Conservation (phyloP, 2,113 vertebrate genomes). For the Phylloscopus trochiloides region DNA sequence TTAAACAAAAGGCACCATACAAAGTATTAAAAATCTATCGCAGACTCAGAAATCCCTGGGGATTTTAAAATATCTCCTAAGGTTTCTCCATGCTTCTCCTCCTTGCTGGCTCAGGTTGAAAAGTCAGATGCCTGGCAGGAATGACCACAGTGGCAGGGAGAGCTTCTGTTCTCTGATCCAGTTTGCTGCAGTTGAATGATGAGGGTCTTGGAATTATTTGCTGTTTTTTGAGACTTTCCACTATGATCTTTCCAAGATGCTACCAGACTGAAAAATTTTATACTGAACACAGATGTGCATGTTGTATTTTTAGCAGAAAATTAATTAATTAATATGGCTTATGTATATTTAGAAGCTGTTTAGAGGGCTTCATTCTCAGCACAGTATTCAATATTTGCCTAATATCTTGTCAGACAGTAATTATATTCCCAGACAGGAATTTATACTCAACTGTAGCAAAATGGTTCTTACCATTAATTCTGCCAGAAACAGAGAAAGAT, state of each 20-base stretch:
- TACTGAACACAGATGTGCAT: not conserved
- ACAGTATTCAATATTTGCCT: slow-evolving; percentile 52
- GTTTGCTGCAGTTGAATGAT: not conserved
- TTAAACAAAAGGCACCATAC: not conserved
- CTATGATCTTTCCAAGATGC: not conserved
- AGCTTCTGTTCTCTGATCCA: not conserved
- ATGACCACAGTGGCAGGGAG: not conserved
- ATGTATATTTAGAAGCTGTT: slow-evolving; percentile 15
- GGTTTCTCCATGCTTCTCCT: not conserved
- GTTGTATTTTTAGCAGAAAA: slow-evolving; percentile 1
- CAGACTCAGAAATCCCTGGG: not conserved
- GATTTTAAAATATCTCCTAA: not conserved
- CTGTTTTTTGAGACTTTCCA: not conserved
- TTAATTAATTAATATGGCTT: slow-evolving; percentile 43
- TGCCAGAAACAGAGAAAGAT: slow-evolving; percentile 45
- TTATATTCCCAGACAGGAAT: slow-evolving; percentile 51
- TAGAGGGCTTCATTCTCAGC: slow-evolving; percentile 34
- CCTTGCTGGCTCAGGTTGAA: not conserved
- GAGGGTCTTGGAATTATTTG: not conserved
- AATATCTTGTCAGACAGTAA: slow-evolving; percentile 59
- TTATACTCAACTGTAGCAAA: slow-evolving; percentile 38
- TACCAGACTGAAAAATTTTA: not conserved
- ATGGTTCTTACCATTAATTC: slow-evolving; percentile 48
- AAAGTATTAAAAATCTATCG: not conserved
- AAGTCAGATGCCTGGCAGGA: not conserved